A percentile compares a stretch with the other conserved stretches of the same genome.
Evolutionary conservation across 2,113 vertebrate genomes (phyloP).

Genomic region (Noctilio leporinus): DNA sequence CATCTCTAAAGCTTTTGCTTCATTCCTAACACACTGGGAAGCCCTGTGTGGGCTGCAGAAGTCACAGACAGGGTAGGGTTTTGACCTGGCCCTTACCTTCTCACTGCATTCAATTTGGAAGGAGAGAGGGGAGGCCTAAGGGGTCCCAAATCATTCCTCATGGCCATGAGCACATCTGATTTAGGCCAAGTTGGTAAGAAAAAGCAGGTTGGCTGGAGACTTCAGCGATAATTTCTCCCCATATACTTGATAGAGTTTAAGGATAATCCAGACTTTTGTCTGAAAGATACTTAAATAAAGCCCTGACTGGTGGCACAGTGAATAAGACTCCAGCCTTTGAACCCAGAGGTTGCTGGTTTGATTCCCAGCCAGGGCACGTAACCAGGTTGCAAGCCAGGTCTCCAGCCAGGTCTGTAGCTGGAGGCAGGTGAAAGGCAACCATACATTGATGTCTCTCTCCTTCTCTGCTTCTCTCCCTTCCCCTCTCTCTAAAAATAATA

Average conservation of each 20-base stretch:
- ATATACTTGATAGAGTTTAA: neutral
- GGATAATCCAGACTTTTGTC: neutral
- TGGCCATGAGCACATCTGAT: neutral
- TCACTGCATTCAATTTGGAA: neutral
- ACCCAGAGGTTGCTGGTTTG: too few relatives aligned
- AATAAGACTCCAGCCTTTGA: too few relatives aligned
- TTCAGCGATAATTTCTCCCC: neutral
- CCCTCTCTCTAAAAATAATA: too few relatives aligned
- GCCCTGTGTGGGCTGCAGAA: neutral
- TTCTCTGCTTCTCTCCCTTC: too few relatives aligned
- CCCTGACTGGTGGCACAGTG: too few relatives aligned
- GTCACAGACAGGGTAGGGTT: neutral
- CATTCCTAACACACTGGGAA: neutral
- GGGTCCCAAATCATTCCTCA: neutral
- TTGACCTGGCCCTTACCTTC: neutral
- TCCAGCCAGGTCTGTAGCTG: too few relatives aligned
- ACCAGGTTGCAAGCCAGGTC: too few relatives aligned
- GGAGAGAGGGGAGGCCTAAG: neutral
- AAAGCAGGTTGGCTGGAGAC: neutral
- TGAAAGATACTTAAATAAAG: neutral
- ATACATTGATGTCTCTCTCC: too few relatives aligned
- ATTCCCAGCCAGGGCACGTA: too few relatives aligned
- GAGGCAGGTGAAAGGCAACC: too few relatives aligned
- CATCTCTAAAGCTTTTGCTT: neutral
- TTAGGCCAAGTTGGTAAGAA: neutral